Conservation (phyloP, 2,888 invertebrate genomes). For the Laothoe populi region DNA sequence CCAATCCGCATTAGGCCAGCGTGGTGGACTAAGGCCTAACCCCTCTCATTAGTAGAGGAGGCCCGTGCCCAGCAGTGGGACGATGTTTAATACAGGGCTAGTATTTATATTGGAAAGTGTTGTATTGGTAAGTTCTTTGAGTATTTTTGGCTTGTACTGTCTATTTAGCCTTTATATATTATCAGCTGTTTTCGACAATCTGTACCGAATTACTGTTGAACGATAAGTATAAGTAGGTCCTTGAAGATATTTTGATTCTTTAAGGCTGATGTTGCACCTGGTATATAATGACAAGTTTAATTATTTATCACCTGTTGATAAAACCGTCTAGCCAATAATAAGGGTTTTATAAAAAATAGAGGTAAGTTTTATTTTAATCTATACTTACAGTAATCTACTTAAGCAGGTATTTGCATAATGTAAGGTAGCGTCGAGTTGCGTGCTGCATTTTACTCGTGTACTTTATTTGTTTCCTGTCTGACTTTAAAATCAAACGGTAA, state of each 20-base stretch:
- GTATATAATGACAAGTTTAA: conserved; percentile 3
- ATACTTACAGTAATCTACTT: conserved; percentile 17
- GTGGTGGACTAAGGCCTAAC: no score
- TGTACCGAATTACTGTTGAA: no score
- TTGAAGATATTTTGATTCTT: not conserved
- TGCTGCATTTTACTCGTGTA: conserved; percentile 60
- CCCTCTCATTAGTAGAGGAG: no score
- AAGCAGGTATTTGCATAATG: conserved; percentile 17
- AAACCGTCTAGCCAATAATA: not conserved
- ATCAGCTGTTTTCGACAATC: no score
- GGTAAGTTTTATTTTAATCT: conserved; percentile 14
- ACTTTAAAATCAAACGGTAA: conserved; percentile 68
- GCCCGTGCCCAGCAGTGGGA: no score
- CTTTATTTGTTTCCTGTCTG: conserved; percentile 60
- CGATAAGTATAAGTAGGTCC: no score
- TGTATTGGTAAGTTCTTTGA: no score
- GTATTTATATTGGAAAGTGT: no score
- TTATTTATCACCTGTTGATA: not conserved
- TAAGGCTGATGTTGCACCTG: not conserved
- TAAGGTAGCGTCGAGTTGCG: conserved; percentile 39
- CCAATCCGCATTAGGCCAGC: no score
- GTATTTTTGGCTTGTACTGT: no score
- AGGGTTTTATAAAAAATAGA: not conserved
- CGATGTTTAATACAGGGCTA: no score
- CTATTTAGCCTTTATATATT: no score